Base-by-base conservation (phyloP, 2,797 vertebrate genomes). In the Rachycentron canadum region DNA sequence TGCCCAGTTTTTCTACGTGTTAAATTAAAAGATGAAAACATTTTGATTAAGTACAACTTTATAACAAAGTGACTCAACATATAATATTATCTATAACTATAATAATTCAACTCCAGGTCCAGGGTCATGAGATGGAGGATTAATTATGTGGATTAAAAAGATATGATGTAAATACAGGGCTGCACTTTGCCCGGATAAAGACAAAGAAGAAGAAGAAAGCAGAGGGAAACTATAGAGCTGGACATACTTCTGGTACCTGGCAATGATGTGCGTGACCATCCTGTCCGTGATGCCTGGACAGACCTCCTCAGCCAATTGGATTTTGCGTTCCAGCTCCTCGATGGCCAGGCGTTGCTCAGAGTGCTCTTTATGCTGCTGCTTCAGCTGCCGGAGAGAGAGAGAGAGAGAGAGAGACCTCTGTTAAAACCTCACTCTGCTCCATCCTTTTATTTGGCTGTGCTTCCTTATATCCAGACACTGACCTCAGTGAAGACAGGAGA, bases 231-330 rank as follows among this genome's bases (percentile, higher is more conserved):
- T n/a, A n/a, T n/a, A n/a, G n/a, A n/a, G 13, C 7, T 1, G 0
- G 14, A 77, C 61, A 2, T 76, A 96, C 95, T 96, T 96, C 80
- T 96, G 95, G 94, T 96, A 98, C 91, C 96, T 97, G 91, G 96
- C 96, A 72, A 97, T 95, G 85, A 98, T 96, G 82, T 96, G 96
- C 75, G 96, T 96, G 90, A 98, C 96, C 97, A 98, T 97, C 88
- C 96, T 96, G 92, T 98, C 97, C 23, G 96, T 97, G 95, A 98
- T 96, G 57, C 97, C 97, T 0, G 97, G 97, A 90, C 96, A 97
- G 0, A 95, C 83, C 0, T 96, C 94, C 81, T 98, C 97, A 3
- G 96, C 96, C 89, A 95, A 75, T 71, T 93, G 95, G 86, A 98
- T 96, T 90, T 97, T 97, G 78, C 95, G 96, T 82, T 98, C 97